Base-by-base conservation (phyloP, 2,888 invertebrate species). In the Polyommatus iphigenia region DNA sequence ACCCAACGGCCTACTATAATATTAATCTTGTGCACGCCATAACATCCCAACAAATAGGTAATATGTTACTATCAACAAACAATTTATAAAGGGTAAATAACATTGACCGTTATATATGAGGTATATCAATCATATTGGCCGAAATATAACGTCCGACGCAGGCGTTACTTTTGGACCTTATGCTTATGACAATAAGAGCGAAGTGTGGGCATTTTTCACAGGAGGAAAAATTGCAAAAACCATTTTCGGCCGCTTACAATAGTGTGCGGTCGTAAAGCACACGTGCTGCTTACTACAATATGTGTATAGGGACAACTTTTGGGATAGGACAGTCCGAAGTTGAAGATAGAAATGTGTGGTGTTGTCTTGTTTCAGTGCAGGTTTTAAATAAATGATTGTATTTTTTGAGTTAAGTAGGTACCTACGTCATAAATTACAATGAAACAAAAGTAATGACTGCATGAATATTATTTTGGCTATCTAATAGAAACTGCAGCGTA, bases 231-330 rank as follows among this genome's bases (percentile, higher is more conserved):
- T 88, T 85, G 86, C 81, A 82, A 84, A 83, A 83, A 85, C 85
- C 85, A 91, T 90, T 91, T 88, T 86, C 89, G 89, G 87, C 84
- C 88, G 88, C 87, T 89, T 87, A 87, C 91, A 90, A 91, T 91
- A 90, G 91, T 89, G 88, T 82, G 85, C 84, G 84, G 85, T 91
- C 92, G 91, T 94, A 94, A 94, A 93, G 91, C 90, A 89, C 93
- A 94, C 93, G 89, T 92, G 93, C 89, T 87, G 87, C 87, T 86
- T 86, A 86, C 87, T 91, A 93, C 91, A n/a, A n/a, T n/a, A 91
- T 90, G 91, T 90, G 92, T 91, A 88, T 89, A 90, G 89, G 89
- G 89, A 89, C 85, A 92, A 93, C 87, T 91, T 91, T 91, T 87
- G 90, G 91, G 90, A 89, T 85, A 89, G 89, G 89, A 87, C 88